Evolutionary conservation across 2,797 vertebrate genomes (phyloP).

Genomic region (Pogoniulus pusillus): DNA sequence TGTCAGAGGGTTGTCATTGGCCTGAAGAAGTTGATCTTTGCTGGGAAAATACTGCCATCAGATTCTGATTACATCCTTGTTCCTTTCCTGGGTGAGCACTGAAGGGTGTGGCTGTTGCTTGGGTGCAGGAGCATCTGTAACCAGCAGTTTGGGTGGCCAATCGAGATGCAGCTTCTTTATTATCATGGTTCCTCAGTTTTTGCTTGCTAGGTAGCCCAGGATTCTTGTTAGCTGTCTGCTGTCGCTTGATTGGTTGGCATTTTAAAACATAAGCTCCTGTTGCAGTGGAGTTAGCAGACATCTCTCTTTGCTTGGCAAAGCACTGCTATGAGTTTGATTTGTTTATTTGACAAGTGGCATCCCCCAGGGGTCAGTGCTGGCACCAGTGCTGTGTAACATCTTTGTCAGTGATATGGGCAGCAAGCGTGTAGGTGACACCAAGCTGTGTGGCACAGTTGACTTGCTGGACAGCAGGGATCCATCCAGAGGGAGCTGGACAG

Average conservation of each 20-base stretch:
- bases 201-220: not conserved
- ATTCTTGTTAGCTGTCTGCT: not conserved
- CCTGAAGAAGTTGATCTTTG: not conserved
- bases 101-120: not conserved
- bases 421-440: too few relatives aligned
- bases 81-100: not conserved
- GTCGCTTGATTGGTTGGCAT: not conserved
- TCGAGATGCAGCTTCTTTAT: not conserved
- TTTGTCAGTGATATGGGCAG: too few relatives aligned
- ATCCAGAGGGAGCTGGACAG: too few relatives aligned
- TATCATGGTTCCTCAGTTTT: not conserved
- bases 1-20: not conserved
- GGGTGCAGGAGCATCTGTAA: not conserved
- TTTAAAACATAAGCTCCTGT: not conserved
- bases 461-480: too few relatives aligned
- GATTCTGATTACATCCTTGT: not conserved
- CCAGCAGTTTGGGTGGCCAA: not conserved
- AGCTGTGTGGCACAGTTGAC: too few relatives aligned
- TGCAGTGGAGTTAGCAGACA: not conserved
- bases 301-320: not conserved
- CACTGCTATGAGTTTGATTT: not conserved
- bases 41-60: not conserved
- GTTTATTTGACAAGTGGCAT: too few relatives aligned
- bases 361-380: too few relatives aligned
- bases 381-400: too few relatives aligned